Base-by-base conservation (phyloP, 1,140 invertebrate species). In the Agrypnia vestita region DNA sequence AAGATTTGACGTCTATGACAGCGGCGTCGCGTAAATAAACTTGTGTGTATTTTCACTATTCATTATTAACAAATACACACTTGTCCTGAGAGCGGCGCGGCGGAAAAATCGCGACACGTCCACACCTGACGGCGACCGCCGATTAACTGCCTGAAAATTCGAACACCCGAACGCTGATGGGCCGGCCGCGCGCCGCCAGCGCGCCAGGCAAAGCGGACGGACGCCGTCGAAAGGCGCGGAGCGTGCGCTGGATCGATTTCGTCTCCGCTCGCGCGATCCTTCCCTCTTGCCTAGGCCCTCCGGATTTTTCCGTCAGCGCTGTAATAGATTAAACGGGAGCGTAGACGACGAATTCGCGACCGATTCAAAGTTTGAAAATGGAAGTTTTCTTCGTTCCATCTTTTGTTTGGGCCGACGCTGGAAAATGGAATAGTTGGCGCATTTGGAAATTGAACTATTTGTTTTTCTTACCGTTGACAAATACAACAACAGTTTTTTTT, bases 71-170 rank as follows among this genome's bases (percentile, higher is more conserved):
- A 71, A 71, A 71, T 15, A 71, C 67, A 12, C 12, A 7, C 15
- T 0, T 19, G 17, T 59, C 15, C 55, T 64, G n/a, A 43, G 61
- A 19, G 61, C 61, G 17, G 17, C 19, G 9, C 35, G 67, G 46
- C 49, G 46, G 47, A 13, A 19, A 51, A 71, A 7, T 17, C 67
- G 67, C 67, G 67, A 71, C 67, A 71, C 67, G 67, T 13, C 44
- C 67, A 47, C 51, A 8, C 10, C 8, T 8, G 17, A 15, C 67
- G 67, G 67, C 67, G 7, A 47, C 11, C 47, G 67, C 67, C 67
- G 67, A 71, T 25, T 49, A 51, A 71, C 67, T 71, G 67, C 25
- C 62, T 71, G 67, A 71, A 71, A 71, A 71, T 71, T 71, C 67
- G 67, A 51, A 71, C 49, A 71, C 46, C 67, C 67, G 46, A 53